phyloP scores from a whole-genome alignment of 2,797 vertebrate genomes.

The Fistularia commersonii region DNA sequence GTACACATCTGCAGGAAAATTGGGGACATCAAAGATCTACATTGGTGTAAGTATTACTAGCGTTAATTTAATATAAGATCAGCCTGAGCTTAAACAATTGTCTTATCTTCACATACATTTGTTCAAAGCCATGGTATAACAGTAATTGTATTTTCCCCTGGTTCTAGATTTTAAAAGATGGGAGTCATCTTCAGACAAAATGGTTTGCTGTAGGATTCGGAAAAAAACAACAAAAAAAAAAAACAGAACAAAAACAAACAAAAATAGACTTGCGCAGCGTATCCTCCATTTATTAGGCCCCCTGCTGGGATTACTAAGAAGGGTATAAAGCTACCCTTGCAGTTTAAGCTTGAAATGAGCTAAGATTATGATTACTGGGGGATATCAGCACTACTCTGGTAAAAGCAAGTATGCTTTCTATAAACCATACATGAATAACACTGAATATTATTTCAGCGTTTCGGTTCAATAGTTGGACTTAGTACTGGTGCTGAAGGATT shows the following conservation, averaged over 20 bases:
- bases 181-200: slow-evolving; percentile 1
- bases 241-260: slow-evolving; percentile 15
- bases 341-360: slow-evolving; percentile 68
- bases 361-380: slow-evolving; percentile 56
- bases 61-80: too few species aligned
- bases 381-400: slow-evolving; percentile 40
- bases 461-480: slow-evolving; percentile 38
- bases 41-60: too few species aligned
- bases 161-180: neutral
- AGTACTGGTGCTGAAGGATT: slow-evolving; percentile 48
- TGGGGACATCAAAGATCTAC: slow-evolving; percentile 18
- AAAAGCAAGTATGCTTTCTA: slow-evolving; percentile 36
- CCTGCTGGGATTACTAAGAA: slow-evolving; percentile 51
- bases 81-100: too few species aligned
- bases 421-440: slow-evolving; percentile 49
- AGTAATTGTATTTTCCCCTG: neutral
- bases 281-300: slow-evolving; percentile 59
- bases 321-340: slow-evolving; percentile 59
- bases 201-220: slow-evolving; percentile 20
- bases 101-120: too few species aligned
- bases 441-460: slow-evolving; percentile 40
- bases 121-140: too few species aligned
- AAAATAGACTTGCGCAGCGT: slow-evolving; percentile 36
- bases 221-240: neutral
- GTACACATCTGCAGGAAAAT: slow-evolving; percentile 33